Conservation (phyloP, 2,888 invertebrate species). For the Nasonovia ribisnigri region DNA sequence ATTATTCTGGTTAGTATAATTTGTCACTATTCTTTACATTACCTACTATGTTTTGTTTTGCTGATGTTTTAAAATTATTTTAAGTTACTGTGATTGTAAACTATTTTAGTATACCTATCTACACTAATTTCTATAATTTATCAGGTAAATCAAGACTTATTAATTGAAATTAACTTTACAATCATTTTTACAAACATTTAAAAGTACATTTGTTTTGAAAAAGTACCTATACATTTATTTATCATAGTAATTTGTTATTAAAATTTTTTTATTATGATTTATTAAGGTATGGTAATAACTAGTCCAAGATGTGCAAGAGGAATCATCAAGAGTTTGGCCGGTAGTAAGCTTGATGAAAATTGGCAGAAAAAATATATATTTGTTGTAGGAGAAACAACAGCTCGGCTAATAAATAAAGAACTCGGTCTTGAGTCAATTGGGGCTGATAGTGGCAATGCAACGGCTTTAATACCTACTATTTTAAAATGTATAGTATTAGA, state of each 20-base stretch:
- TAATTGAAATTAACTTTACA: not conserved
- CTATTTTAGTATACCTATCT: not conserved
- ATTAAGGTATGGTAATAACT: conserved; percentile 67
- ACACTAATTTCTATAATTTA: not conserved
- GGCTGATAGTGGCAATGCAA: conserved; percentile 67
- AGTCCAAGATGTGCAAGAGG: conserved; percentile 68
- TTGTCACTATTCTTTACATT: not conserved
- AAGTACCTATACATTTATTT: not conserved
- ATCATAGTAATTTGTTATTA: not conserved
- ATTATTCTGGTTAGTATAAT: conserved; percentile 67
- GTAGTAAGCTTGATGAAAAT: conserved; percentile 61
- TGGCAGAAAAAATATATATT: conserved; percentile 67
- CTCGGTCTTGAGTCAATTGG: conserved; percentile 67
- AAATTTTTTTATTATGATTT: not conserved
- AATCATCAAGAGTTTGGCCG: conserved; percentile 65
- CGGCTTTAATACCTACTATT: conserved; percentile 67
- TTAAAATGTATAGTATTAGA: conserved; percentile 66
- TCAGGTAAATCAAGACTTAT: not conserved
- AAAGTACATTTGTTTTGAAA: not conserved
- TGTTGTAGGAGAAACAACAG: conserved; percentile 68
- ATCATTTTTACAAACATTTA: not conserved
- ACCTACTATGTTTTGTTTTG: not conserved
- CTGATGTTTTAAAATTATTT: not conserved
- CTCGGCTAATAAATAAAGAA: conserved; percentile 66
- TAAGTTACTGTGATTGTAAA: not conserved